Percentiles rank a stretch among this genome's conserved stretches.
Conservation (phyloP, 2,113 vertebrate genomes). For the Odontesthes bonariensis region DNA sequence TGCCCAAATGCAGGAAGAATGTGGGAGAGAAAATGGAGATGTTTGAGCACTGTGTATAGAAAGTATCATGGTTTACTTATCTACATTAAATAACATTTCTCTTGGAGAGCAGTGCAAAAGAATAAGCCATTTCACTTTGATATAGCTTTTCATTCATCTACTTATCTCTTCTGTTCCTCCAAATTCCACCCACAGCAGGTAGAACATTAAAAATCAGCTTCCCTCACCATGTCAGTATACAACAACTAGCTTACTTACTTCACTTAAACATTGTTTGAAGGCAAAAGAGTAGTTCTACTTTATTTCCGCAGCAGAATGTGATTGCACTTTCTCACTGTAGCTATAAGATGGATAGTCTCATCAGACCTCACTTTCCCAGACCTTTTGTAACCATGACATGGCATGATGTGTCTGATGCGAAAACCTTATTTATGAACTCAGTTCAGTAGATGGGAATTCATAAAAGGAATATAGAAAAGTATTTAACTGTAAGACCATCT, state of each 20-base stretch:
- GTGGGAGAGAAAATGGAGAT: constrained; percentile 23
- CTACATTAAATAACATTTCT: constrained; percentile 12
- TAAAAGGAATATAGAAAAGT: too few species aligned
- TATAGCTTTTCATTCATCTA: constrained; percentile 25
- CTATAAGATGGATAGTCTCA: neutral
- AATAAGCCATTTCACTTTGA: constrained; percentile 14
- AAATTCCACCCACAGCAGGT: constrained; percentile 43
- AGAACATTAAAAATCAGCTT: neutral
- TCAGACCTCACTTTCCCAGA: neutral
- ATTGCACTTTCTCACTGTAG: too few species aligned
- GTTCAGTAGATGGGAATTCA: neutral
- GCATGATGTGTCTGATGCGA: neutral
- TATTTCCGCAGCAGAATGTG: neutral
- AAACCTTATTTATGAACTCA: neutral
- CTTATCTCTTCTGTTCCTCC: constrained; percentile 49
- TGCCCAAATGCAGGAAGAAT: constrained; percentile 39
- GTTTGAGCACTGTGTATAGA: neutral
- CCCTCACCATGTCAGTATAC: neutral
- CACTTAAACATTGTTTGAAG: neutral
- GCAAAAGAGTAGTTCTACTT: neutral
- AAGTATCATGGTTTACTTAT: constrained; percentile 16
- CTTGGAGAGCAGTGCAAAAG: neutral
- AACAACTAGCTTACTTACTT: neutral
- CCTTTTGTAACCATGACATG: too few species aligned
- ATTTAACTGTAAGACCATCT: neutral